Evolutionary conservation across 35 echinoderm and acorn worm species (phyloP).

Genomic region (Eucidaris tribuloides): DNA sequence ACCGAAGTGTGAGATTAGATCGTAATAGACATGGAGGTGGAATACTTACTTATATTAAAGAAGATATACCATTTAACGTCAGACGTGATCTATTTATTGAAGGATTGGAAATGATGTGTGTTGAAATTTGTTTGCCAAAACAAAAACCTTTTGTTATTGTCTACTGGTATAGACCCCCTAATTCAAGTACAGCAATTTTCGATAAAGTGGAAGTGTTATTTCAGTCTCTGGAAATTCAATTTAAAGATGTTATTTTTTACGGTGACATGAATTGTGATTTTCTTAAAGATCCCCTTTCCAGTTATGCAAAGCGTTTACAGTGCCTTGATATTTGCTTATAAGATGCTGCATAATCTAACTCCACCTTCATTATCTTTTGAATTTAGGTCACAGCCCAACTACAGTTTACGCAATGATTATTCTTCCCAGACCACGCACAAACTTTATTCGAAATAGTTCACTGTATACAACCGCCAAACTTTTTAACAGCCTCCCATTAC

Average conservation of each 20-base stretch:
- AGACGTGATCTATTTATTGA: background rate
- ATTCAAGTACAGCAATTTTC: background rate
- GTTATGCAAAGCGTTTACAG: background rate
- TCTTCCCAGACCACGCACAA: too few species aligned
- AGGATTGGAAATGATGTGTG: background rate
- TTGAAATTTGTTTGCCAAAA: background rate
- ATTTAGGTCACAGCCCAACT: too few species aligned
- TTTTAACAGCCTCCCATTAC: too few species aligned
- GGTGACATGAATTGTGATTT: background rate
- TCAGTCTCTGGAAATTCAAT: background rate
- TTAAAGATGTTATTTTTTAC: background rate
- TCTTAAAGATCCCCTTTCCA: background rate
- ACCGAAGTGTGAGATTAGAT: background rate
- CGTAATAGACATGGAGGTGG: background rate
- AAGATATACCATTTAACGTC: background rate
- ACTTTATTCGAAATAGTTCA: too few species aligned
- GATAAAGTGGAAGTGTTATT: background rate
- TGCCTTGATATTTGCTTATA: too few species aligned
- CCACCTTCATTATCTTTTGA: too few species aligned
- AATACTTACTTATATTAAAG: background rate
- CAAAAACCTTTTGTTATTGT: background rate
- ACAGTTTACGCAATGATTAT: too few species aligned
- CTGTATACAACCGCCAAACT: too few species aligned
- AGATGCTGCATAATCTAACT: too few species aligned
- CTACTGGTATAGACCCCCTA: conserved; percentile 2